These are phyloP conservation scores for Drosophila subpulchrella DNA, from an alignment of 1,140 invertebrate species.

Conservation along the genomic window DNA sequence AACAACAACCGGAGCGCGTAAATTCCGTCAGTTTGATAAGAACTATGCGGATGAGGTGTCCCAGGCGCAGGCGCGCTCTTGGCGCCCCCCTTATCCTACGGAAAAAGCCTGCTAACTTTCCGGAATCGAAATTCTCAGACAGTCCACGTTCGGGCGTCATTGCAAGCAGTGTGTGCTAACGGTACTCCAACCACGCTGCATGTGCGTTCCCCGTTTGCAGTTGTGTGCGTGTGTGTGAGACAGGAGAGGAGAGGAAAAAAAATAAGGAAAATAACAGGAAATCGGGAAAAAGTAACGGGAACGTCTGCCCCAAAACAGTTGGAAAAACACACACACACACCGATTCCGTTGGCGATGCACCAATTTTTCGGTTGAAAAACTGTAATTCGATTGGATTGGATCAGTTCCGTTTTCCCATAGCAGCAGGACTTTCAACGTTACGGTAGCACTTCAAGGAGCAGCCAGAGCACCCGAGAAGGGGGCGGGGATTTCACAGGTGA, in stretches of 20 bases:
- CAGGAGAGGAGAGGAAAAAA: constrained; percentile 33
- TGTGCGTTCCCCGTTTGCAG: constrained; percentile 55
- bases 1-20: constrained; percentile 44
- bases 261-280: constrained; percentile 42
- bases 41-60: constrained; percentile 10
- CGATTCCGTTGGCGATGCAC: constrained; percentile 10
- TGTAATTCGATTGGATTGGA: constrained; percentile 40
- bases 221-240: constrained; percentile 33
- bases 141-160: constrained; percentile 69
- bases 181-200: constrained; percentile 62
- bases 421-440: constrained; percentile 12
- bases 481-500: constrained; percentile 44
- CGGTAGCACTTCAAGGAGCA: constrained; percentile 10
- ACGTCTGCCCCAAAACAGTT: constrained; percentile 37
- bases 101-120: constrained; percentile 16
- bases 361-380: constrained; percentile 28
- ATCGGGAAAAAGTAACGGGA: constrained; percentile 45
- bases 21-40: constrained; percentile 58
- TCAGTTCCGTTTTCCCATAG: constrained; percentile 19
- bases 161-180: constrained; percentile 66
- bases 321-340: constrained; percentile 9
- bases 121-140: constrained; percentile 29
- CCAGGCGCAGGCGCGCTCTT: constrained; percentile 41
- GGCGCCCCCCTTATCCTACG: not conserved
- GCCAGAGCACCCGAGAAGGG: constrained; percentile 15